These are phyloP conservation scores for Drosophila equinoxialis DNA, from an alignment of 1,140 invertebrate species.

Conservation along the genomic window DNA sequence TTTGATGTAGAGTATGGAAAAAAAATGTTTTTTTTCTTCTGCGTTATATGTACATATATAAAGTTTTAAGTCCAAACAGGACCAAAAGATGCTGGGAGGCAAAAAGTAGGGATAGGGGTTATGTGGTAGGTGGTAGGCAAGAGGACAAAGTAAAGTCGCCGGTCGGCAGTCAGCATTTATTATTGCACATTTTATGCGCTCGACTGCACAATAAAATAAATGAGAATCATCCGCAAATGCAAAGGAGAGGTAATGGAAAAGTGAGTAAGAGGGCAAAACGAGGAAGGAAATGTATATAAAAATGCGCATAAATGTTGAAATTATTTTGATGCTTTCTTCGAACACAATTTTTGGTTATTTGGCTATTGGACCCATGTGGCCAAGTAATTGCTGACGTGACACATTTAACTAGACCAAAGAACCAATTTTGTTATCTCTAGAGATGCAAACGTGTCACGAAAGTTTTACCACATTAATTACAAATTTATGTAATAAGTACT, in stretches of 20 bases:
- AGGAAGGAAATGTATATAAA: constrained; percentile 29
- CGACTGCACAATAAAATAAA: constrained; percentile 69
- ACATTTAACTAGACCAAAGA: constrained; percentile 58
- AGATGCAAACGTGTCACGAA: neutral
- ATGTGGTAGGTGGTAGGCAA: neutral
- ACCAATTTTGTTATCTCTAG: constrained; percentile 2
- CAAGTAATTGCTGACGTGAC: constrained; percentile 63
- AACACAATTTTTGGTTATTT: constrained; percentile 17
- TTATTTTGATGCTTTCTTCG: constrained; percentile 54
- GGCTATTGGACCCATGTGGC: constrained; percentile 42
- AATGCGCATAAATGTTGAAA: constrained; percentile 63
- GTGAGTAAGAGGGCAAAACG: neutral
- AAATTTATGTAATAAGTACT: neutral
- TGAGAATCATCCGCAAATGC: constrained; percentile 59
- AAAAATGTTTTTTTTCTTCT: constrained; percentile 25
- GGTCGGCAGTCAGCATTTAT: constrained; percentile 71
- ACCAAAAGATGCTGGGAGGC: neutral
- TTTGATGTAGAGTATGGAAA: constrained; percentile 1
- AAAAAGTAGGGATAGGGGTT: neutral
- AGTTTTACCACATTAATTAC: neutral
- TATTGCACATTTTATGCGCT: constrained; percentile 77
- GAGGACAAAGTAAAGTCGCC: constrained; percentile 67
- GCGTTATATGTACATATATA: constrained; percentile 63
- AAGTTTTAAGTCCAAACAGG: constrained; percentile 59
- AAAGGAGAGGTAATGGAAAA: constrained; percentile 36